Evolutionary conservation across 64 coral and sea anemone genomes (phyloP), one percentile per base, ranked within the genome.

Genomic region (Orbicella faveolata): DNA sequence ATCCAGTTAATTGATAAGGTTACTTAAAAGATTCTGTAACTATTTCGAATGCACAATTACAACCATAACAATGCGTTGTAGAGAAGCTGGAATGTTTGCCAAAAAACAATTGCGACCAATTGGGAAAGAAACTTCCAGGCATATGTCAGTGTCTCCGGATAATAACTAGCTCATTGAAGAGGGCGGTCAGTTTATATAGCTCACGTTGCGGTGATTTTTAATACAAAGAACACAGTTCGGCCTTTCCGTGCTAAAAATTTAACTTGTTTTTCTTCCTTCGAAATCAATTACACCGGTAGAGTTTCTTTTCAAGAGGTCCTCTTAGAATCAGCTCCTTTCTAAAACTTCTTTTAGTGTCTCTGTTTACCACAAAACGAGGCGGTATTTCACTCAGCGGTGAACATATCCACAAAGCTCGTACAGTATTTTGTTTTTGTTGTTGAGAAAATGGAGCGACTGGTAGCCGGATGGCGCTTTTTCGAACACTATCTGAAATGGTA

Each of bases 1-100:
- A 72, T 36, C 80, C 59, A 65, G 82, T 73, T 85, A 85, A 85
- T 85, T 85, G 82, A 85, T 52, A 72, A 72, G 64, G 48, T 72
- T 72, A 85, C 51, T 52, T 51, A 12, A 73, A 70, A 65, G 41
- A 4, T n/a, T 85, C 11, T 85, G 82, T 85, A 85, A 85, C 82
- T 26, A 66, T 85, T 85, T 85, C 64, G 17, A 72, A 57, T 59
- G 77, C 36, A 72, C 2, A 18, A 9, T 34, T 37, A 55, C n/a
- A 35, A 30, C 61, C 33, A 65, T 85, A 65, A 52, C 64, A 85
- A 51, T 8, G 3, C 34, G 9, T n/a, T 36, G 9, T 18, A 85
- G 82, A 51, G 65, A 85, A 39, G 36, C 8, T 72, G 39, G 61
- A 85, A 26, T 72, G 77, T 79, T 79, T 72, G 11, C 37, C 36